Percentiles rank a stretch among this genome's conserved stretches.
phyloP scores from a whole-genome alignment of 2,888 invertebrate species.

The Mystacides longicornis region DNA sequence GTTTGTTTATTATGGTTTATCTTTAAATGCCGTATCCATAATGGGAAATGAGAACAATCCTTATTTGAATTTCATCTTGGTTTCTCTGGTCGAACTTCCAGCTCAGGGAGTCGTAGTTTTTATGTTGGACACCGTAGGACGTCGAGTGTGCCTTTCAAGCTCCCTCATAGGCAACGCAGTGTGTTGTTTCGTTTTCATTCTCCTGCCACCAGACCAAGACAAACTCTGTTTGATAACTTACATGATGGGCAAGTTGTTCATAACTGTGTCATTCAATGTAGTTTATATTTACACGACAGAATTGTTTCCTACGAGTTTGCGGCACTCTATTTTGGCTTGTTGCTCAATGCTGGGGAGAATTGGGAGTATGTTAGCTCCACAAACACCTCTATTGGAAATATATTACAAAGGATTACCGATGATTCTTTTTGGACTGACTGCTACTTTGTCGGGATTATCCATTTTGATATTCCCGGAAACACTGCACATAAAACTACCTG shows the following conservation, averaged over 20 bases:
- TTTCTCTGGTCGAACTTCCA: conserved; percentile 57
- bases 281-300: conserved; percentile 62
- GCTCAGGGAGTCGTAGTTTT: conserved; percentile 53
- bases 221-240: conserved; percentile 29
- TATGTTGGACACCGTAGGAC: conserved; percentile 51
- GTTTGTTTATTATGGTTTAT: conserved; percentile 73
- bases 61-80: conserved; percentile 68
- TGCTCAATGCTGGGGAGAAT: conserved; percentile 61
- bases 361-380: conserved; percentile 59
- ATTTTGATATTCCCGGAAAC: conserved; percentile 58
- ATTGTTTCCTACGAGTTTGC: conserved; percentile 57
- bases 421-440: conserved; percentile 51
- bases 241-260: conserved; percentile 57
- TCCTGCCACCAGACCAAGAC: conserved; percentile 47
- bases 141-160: conserved; percentile 49
- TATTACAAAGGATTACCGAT: conserved; percentile 50
- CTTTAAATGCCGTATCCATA: conserved; percentile 67
- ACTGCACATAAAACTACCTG: conserved; percentile 50
- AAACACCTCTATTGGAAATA: conserved; percentile 56
- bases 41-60: conserved; percentile 53
- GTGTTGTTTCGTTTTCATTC: conserved; percentile 52
- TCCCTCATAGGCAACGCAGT: conserved; percentile 52
- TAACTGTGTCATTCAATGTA: conserved; percentile 57
- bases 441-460: conserved; percentile 48
- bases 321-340: conserved; percentile 54